Evolutionary conservation across 1,140 invertebrate genomes (phyloP).

Genomic region (Apocrypta bakeri): DNA sequence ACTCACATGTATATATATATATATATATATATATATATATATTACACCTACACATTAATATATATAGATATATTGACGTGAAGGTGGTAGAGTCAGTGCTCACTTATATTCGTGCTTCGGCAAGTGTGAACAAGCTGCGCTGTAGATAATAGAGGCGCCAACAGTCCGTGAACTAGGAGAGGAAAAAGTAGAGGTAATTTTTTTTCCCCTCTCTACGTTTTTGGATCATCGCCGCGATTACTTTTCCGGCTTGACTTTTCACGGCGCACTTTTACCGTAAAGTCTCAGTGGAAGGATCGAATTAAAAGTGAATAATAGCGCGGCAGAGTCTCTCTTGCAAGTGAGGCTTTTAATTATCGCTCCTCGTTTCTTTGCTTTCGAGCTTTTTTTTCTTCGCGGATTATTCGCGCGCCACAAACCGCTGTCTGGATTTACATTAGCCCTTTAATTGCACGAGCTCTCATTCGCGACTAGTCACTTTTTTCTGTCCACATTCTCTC

Average conservation of each 20-base stretch:
- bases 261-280: not conserved
- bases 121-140: not conserved
- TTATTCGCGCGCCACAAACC: conserved; percentile 17
- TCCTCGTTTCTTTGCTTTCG: conserved; percentile 10
- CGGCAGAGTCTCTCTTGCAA: conserved; percentile 14
- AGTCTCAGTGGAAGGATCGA: not conserved
- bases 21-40: no score
- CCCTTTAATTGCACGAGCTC: conserved; percentile 40
- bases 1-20: no score
- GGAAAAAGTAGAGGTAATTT: not conserved
- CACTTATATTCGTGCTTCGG: not conserved
- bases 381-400: conserved; percentile 19
- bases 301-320: not conserved
- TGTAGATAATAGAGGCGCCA: not conserved
- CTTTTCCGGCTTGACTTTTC: not conserved
- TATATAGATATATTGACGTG: no score
- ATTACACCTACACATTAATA: no score
- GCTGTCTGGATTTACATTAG: conserved; percentile 30
- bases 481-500: no score
- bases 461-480: not conserved
- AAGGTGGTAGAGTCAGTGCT: no score
- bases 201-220: not conserved
- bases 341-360: conserved; percentile 46
- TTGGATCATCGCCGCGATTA: not conserved
- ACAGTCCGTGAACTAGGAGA: not conserved